Evolutionary conservation across 2,888 invertebrate genomes (phyloP).

Genomic region (Podabrus alpinus): DNA sequence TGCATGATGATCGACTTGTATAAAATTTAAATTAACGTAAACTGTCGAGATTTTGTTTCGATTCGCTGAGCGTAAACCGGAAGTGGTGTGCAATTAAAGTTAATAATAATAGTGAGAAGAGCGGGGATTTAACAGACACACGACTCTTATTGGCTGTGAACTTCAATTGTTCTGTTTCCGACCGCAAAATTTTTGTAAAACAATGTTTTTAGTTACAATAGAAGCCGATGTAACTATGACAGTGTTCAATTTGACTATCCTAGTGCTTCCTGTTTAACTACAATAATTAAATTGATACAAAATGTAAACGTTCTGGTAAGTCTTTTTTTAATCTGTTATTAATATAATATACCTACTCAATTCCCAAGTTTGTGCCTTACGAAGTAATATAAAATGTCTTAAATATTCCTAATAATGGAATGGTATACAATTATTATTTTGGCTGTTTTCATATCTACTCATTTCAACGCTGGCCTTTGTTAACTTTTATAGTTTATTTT

Average conservation of each 20-base stretch:
- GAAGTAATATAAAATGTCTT: too few species aligned
- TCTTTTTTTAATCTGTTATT: background rate
- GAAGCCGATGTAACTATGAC: background rate
- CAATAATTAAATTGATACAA: background rate
- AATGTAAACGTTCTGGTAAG: background rate
- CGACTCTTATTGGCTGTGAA: slow-evolving; percentile 30
- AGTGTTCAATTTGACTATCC: background rate
- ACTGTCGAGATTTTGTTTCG: slow-evolving; percentile 36
- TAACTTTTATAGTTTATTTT: background rate
- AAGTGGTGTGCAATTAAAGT: slow-evolving; percentile 42
- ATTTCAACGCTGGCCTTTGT: background rate
- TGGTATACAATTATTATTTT: too few species aligned
- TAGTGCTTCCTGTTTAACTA: background rate
- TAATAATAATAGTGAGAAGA: slow-evolving; percentile 39
- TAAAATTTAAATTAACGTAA: slow-evolving; percentile 26
- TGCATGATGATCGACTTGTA: background rate
- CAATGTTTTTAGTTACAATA: slow-evolving; percentile 22
- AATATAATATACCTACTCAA: too few species aligned
- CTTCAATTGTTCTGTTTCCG: slow-evolving; percentile 40
- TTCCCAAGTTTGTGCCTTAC: background rate
- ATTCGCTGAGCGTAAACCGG: slow-evolving; percentile 38
- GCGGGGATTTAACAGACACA: slow-evolving; percentile 30
- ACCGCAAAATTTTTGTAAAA: slow-evolving; percentile 44
- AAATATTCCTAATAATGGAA: too few species aligned
- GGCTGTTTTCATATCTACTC: too few species aligned